Evolutionary conservation across 2,113 vertebrate genomes (phyloP), one percentile per base, ranked within the genome.

Genomic region (Plectropomus leopardus): DNA sequence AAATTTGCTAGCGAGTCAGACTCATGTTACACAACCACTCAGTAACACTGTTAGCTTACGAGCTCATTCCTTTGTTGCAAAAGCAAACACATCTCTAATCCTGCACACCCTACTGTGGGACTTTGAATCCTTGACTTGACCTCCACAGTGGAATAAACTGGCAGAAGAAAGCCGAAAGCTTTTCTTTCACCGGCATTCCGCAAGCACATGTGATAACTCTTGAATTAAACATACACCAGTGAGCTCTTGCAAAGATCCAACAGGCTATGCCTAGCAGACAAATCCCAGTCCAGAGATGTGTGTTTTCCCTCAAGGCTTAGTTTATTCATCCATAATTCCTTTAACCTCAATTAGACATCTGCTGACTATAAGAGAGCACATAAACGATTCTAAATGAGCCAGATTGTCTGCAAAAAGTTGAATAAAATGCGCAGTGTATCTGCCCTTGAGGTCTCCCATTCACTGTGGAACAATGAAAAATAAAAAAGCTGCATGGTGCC

Each of bases 261-360:
- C 76, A 79, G 80, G 57, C 80, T 64, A 54, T 13, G 21, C 40
- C 64, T 50, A 45, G 71, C 65, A 86, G 76, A 87, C 86, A 88
- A 86, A 85, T 85, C 68, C 75, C 84, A 72, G 78, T 81, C 83
- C 73, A 60, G 76, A 76, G 77, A 84, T 67, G 71, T 79, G 64
- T 83, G 77, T 87, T 83, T 72, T 86, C 87, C 92, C 85, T 81
- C 34, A 85, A 82, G 89, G 85, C 85, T 90, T 79, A 72, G 83
- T 88, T 89, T 88, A 87, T 92, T 93, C 85, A 91, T 86, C 76
- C 82, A 85, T 93, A 87, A 90, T 87, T 90, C 76, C 71, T 85
- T 90, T 90, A 86, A 92, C 90, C 90, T 91, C 85, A 90, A 90
- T 93, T 89, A 92, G 88, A 91, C 91, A 90, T 91, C 88, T 91